Evolutionary conservation across 2,113 vertebrate genomes (phyloP).

Genomic region (Parus major): DNA sequence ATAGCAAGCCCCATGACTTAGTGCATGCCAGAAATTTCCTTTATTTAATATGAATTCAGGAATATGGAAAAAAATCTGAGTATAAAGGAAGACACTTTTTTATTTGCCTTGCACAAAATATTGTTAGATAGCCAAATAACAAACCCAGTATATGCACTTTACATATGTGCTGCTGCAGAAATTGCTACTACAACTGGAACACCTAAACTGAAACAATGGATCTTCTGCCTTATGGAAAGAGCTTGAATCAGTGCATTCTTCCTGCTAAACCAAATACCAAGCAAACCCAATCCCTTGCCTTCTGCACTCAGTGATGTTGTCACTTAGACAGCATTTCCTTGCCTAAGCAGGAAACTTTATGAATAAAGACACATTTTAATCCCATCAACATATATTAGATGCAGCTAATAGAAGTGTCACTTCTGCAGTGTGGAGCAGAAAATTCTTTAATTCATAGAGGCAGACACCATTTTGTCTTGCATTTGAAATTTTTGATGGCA

Average conservation of each 20-base stretch:
- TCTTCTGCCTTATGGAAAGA: constrained; percentile 14
- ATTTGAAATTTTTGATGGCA: neutral
- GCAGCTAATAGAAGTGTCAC: constrained; percentile 61
- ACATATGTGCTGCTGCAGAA: neutral
- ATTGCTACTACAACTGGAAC: neutral
- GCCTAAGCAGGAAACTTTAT: constrained; percentile 29
- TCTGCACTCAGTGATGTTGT: neutral
- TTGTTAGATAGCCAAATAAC: neutral
- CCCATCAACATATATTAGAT: constrained; percentile 67
- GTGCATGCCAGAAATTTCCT: neutral
- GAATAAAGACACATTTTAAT: constrained; percentile 64
- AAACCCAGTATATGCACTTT: neutral
- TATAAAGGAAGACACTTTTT: neutral
- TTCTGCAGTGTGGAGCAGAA: constrained; percentile 36
- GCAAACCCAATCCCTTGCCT: neutral
- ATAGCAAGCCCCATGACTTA: neutral
- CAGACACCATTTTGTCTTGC: neutral
- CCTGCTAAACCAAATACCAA: constrained; percentile 12
- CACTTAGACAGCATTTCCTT: constrained; percentile 45
- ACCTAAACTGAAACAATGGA: constrained; percentile 38
- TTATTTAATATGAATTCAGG: neutral
- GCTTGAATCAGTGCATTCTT: constrained; percentile 25
- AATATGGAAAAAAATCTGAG: neutral
- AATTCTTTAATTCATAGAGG: constrained; percentile 44
- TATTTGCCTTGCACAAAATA: neutral